phyloP scores from a whole-genome alignment of 2,113 vertebrate species.

The Rynchops niger region DNA sequence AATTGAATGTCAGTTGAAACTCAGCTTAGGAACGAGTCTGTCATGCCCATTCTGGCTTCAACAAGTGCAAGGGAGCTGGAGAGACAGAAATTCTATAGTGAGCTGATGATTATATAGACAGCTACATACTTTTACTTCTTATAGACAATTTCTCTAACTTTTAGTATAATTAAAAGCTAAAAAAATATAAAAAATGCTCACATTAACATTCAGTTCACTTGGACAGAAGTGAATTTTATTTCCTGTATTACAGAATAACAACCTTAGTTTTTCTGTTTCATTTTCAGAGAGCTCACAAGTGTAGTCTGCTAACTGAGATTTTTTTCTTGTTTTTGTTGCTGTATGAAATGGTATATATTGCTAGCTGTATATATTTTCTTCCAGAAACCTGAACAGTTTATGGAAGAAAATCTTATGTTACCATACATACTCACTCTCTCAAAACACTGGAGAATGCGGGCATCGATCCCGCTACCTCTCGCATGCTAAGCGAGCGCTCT shows the following conservation, averaged over 20 bases:
- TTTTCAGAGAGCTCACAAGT: rapidly evolving
- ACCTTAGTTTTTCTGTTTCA: rapidly evolving
- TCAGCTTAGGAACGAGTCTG: background rate
- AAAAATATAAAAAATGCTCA: background rate
- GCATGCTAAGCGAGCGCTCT: slow-evolving; percentile 78
- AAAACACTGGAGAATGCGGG: slow-evolving; percentile 74
- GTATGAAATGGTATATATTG: rapidly evolving
- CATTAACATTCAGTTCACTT: background rate
- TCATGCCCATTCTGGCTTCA: background rate
- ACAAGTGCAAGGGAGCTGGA: background rate
- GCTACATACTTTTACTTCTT: background rate
- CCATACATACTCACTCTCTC: rapidly evolving
- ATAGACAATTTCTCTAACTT: background rate
- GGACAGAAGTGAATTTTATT: rapidly evolving
- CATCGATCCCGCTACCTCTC: slow-evolving; percentile 79
- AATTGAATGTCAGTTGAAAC: background rate
- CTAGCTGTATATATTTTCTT: rapidly evolving
- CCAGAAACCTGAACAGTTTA: rapidly evolving
- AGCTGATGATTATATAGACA: background rate
- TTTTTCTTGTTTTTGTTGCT: rapidly evolving
- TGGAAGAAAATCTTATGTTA: rapidly evolving
- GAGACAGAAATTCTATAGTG: background rate
- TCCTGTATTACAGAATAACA: rapidly evolving
- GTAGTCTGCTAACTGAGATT: rapidly evolving
- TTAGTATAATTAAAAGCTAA: background rate